Base-by-base conservation (phyloP, 2,797 vertebrate species). In the Hyperoplus lanceolatus region DNA sequence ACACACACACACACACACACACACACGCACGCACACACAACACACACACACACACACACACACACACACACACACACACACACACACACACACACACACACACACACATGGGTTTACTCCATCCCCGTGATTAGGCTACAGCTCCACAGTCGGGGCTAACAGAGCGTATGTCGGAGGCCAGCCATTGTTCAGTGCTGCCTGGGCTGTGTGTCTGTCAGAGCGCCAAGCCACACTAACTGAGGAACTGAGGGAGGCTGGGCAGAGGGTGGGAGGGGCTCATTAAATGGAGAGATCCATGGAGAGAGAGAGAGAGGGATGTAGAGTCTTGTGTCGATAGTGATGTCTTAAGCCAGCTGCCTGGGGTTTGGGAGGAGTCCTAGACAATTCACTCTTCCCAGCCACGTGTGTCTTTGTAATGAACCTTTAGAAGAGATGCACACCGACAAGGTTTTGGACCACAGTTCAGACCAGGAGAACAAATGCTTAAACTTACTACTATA, bases 161-260 rank as follows among this genome's bases (percentile, higher is more conserved):
- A 82, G 79, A 83, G 57, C 1, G 4, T 12, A 29, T 29, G 70
- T 70, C 54, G 5, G 78, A 83, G 48, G 81, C 89, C 90, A 90
- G 70, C 63, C 67, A 87, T 90, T 92, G 87, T 93, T 88, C 76
- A 53, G 79, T 46, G 69, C 75, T 75, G 82, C 75, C 49, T 70
- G 75, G 85, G 79, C 61, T 66, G 43, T 21, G n/a, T 54, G 39
- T 50, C 75, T 83, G 80, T 77, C 77, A 46, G 46, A 16, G 46
- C 0, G 62, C 78, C 77, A 75, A 61, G 45, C 83, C 57, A 6
- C 82, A 64, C 77, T 54, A 46, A 74, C 57, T 39, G 70, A 71
- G 71, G 82, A 71, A 51, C 76, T 38, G 55, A 74, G 58, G 70
- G 83, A 86, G 73, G 29, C 29, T 29, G 29, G 79, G 70, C 6